Conservation (phyloP, 2,888 invertebrate species). For the Lutraria lutraria region DNA sequence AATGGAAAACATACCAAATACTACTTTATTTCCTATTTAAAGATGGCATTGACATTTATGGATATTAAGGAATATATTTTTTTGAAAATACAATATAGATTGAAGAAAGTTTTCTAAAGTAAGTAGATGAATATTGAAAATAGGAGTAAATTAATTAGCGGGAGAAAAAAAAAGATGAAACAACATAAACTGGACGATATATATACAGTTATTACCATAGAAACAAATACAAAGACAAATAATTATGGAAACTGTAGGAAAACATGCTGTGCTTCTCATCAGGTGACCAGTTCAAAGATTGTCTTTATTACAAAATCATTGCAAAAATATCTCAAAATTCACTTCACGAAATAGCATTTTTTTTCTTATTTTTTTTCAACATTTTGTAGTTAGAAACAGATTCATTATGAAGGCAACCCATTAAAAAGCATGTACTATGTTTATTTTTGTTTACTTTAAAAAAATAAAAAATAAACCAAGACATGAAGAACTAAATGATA, state of each 20-base stretch:
- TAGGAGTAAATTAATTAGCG: conserved; percentile 12
- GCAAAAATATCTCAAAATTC: not conserved
- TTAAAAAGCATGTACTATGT: not conserved
- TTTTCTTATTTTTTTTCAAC: not conserved
- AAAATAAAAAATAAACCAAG: no score
- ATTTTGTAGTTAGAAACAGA: no score
- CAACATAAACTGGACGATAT: conserved; percentile 9
- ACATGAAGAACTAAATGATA: no score
- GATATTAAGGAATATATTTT: no score
- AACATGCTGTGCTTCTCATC: conserved; percentile 60
- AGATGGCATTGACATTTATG: no score
- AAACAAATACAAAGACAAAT: conserved; percentile 30
- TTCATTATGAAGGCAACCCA: not conserved
- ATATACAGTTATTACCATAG: conserved; percentile 29
- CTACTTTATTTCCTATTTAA: no score
- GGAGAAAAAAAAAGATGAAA: not conserved
- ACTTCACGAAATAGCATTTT: not conserved
- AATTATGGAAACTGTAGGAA: conserved; percentile 59
- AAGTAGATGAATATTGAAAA: not conserved
- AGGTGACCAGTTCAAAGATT: conserved; percentile 68
- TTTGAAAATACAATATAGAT: not conserved
- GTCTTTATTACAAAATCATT: not conserved
- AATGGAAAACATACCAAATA: no score
- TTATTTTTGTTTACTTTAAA: no score
- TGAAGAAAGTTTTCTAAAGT: not conserved